phyloP scores from a whole-genome alignment of 2,113 vertebrate genomes.

The Pterophyllum scalare region DNA sequence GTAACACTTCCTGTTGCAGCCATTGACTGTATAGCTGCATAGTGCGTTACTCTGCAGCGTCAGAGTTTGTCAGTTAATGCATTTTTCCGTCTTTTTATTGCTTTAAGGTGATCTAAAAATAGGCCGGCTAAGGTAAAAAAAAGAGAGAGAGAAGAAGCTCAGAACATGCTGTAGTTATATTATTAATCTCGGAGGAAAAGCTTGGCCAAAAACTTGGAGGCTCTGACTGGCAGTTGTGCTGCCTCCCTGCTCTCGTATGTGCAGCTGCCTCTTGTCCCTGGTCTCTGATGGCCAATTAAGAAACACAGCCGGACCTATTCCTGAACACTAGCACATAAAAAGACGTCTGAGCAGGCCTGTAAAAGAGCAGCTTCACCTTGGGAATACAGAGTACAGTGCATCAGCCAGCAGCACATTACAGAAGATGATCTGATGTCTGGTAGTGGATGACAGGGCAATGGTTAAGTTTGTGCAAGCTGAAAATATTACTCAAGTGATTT shows the following conservation, averaged over 20 bases:
- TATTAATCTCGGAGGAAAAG: neutral
- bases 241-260: neutral
- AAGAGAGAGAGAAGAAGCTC: neutral
- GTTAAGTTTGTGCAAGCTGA: slow-evolving; percentile 27
- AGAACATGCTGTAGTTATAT: neutral
- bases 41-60: rapidly evolving
- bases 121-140: neutral
- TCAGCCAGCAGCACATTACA: neutral
- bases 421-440: neutral
- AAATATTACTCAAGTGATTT: slow-evolving; percentile 46
- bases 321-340: slow-evolving; percentile 41
- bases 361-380: slow-evolving; percentile 20
- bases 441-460: neutral
- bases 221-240: neutral
- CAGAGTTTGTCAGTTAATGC: neutral
- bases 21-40: neutral
- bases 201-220: neutral
- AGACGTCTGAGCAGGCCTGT: slow-evolving; percentile 27
- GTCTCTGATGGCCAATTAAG: slow-evolving; percentile 66
- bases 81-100: neutral
- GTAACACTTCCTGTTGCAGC: slow-evolving; percentile 60
- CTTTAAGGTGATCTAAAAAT: neutral
- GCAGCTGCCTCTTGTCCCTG: slow-evolving; percentile 30
- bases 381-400: slow-evolving; percentile 25
- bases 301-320: slow-evolving; percentile 21